phyloP scores from a whole-genome alignment of 2,113 vertebrate species.

The Hippoglossus stenolepis region DNA sequence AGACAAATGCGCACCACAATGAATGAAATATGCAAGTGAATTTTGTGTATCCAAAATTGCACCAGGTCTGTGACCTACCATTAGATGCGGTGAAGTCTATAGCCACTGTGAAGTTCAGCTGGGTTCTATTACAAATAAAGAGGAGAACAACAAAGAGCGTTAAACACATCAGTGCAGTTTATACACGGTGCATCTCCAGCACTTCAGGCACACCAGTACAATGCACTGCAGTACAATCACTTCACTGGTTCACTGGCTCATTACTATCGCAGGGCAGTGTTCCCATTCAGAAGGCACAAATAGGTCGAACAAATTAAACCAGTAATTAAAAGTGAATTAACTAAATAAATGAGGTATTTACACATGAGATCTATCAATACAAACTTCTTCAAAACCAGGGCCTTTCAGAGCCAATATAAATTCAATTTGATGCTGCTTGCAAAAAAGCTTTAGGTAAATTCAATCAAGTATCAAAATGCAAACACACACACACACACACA shows the following conservation, averaged over 20 bases:
- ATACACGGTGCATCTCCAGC: too few species aligned
- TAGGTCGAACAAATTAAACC: slow-evolving; percentile 51
- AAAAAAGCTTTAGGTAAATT: slow-evolving; percentile 19
- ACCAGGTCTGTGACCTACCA: slow-evolving; percentile 81
- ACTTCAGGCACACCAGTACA: not conserved
- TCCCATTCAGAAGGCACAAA: slow-evolving; percentile 45
- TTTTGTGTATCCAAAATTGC: not conserved
- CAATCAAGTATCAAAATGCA: slow-evolving; percentile 7
- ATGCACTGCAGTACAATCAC: not conserved
- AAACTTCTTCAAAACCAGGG: not conserved
- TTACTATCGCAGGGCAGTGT: slow-evolving; percentile 24
- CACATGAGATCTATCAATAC: slow-evolving; percentile 23
- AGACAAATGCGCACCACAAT: not conserved
- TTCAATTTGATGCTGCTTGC: slow-evolving; percentile 29
- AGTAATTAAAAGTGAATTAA: slow-evolving; percentile 59
- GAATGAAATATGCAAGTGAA: not conserved
- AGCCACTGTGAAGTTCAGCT: slow-evolving; percentile 98
- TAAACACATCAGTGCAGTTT: not conserved
- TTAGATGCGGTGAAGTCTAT: slow-evolving; percentile 99
- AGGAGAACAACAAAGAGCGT: slow-evolving; percentile 27
- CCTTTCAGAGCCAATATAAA: slow-evolving; percentile 9
- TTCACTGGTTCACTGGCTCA: slow-evolving; percentile 32
- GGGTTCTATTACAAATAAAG: slow-evolving; percentile 84
- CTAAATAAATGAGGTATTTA: slow-evolving; percentile 55
- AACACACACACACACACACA: slow-evolving; percentile 1